Conservation (phyloP, 2,113 vertebrate species). For the Ovibos moschatus region DNA sequence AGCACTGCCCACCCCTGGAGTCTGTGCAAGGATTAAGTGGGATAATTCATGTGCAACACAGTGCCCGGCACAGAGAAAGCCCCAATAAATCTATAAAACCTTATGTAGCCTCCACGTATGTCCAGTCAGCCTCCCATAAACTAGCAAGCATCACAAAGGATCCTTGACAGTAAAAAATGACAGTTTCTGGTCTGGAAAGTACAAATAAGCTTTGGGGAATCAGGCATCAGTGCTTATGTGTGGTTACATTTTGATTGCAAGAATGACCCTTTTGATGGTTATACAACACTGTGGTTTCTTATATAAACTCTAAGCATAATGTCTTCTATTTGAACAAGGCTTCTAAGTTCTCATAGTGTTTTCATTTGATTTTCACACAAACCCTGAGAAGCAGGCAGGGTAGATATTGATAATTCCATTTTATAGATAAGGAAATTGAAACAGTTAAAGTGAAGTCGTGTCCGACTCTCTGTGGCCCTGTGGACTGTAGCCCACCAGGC, state of each 20-base stretch:
- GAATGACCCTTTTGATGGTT: not conserved
- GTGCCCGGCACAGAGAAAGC: not conserved
- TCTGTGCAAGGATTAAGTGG: not conserved
- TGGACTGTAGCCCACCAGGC: not conserved
- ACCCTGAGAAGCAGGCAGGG: not conserved
- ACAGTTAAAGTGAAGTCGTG: not conserved
- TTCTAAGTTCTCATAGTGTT: slow-evolving; percentile 42
- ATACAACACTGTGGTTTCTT: slow-evolving; percentile 30
- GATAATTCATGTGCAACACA: not conserved
- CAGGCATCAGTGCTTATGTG: not conserved
- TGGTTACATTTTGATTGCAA: slow-evolving; percentile 1
- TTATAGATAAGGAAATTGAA: slow-evolving; percentile 15
- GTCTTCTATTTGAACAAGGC: slow-evolving; percentile 29
- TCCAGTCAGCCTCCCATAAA: not conserved
- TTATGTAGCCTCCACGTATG: not conserved
- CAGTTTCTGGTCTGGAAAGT: slow-evolving; percentile 1
- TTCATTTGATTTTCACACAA: not conserved
- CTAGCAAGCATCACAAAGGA: not conserved
- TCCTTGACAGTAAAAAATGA: not conserved
- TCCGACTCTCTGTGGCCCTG: not conserved
- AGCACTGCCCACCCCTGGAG: not conserved
- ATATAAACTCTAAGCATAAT: not conserved
- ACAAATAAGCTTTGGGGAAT: not conserved
- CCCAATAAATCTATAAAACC: not conserved
- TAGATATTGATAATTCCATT: not conserved